These are phyloP conservation scores for Drosophila mimetica DNA, from an alignment of 2,888 invertebrate genomes.

Conservation along the genomic window DNA sequence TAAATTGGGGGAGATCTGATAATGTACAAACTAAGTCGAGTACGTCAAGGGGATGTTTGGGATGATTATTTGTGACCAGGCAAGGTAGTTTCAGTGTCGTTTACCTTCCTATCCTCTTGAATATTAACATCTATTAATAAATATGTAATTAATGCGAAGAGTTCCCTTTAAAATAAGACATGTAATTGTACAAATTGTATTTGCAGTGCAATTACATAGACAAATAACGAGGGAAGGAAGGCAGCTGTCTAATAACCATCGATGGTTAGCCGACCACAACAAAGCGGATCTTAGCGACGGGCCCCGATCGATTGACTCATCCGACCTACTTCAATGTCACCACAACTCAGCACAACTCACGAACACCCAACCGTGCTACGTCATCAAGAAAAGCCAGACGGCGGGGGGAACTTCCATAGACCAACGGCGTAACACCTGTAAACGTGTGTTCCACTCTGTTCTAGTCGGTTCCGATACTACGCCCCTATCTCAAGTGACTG, in stretches of 20 bases:
- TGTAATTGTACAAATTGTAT: not conserved
- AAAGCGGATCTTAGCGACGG: constrained; percentile 22
- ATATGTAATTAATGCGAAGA: not conserved
- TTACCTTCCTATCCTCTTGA: too few relatives aligned
- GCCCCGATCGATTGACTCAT: constrained; percentile 20
- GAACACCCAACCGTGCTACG: constrained; percentile 3
- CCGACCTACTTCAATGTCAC: constrained; percentile 27
- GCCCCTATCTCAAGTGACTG: constrained; percentile 24
- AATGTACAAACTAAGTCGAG: not conserved
- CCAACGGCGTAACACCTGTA: constrained; percentile 19
- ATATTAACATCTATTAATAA: not conserved
- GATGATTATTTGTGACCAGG: not conserved
- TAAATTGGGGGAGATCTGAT: not conserved
- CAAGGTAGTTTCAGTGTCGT: not conserved
- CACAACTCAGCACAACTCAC: not conserved
- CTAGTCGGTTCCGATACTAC: constrained; percentile 20
- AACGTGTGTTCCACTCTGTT: constrained; percentile 14
- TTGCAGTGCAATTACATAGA: not conserved
- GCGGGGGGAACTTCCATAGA: not conserved
- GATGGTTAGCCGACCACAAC: constrained; percentile 27
- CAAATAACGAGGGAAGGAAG: not conserved
- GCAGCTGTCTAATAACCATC: constrained; percentile 6
- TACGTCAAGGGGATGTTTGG: not conserved
- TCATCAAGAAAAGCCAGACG: constrained; percentile 12
- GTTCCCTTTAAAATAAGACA: not conserved